phyloP scores from a whole-genome alignment of 2,888 invertebrate species.

The Zele albiditarsus region DNA sequence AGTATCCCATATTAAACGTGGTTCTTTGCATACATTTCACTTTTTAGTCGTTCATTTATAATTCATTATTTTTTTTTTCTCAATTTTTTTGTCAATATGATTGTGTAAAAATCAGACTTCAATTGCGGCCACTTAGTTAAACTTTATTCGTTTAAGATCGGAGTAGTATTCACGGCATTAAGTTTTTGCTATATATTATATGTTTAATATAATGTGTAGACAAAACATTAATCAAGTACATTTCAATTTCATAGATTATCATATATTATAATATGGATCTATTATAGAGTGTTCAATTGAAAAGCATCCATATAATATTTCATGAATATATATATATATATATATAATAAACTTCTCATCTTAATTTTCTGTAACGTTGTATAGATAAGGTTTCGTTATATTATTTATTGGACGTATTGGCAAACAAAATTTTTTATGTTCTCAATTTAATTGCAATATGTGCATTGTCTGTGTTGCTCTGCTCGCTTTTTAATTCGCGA shows the following conservation, averaged over 20 bases:
- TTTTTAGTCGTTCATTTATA: conserved; percentile 16
- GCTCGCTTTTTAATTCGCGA: too few relatives aligned
- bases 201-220: conserved; percentile 4
- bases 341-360: not conserved
- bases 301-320: not conserved
- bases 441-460: not conserved
- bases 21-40: not conserved
- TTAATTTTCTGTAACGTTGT: not conserved
- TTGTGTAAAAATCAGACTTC: conserved; percentile 50
- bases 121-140: conserved; percentile 27
- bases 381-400: not conserved
- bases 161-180: not conserved
- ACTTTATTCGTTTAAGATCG: not conserved
- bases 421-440: not conserved
- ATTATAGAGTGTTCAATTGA: not conserved
- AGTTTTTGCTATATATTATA: not conserved
- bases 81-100: conserved; percentile 24
- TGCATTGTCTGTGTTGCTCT: too few relatives aligned
- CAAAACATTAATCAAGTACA: not conserved
- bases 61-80: conserved; percentile 27
- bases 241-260: not conserved
- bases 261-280: not conserved
- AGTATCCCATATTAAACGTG: conserved; percentile 24
- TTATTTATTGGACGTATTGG: not conserved
- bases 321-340: not conserved